phyloP scores from a whole-genome alignment of 2,888 invertebrate species.

The Trisateles emortualis region DNA sequence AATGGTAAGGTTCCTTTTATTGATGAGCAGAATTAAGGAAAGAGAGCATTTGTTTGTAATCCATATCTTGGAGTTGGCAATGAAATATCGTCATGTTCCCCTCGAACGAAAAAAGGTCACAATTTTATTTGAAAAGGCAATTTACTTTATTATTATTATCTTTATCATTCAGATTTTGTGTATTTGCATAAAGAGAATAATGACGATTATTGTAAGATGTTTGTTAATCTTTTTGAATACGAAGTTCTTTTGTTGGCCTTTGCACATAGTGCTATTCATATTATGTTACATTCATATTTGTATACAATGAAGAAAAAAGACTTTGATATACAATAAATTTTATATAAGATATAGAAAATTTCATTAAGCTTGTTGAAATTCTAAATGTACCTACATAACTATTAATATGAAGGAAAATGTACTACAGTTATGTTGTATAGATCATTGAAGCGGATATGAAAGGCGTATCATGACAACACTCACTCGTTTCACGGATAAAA shows the following conservation, averaged over 20 bases:
- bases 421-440: constrained; percentile 29
- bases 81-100: constrained; percentile 22
- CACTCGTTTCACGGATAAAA: constrained; percentile 26
- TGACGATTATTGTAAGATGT: no score
- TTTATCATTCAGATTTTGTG: neutral
- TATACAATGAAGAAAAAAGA: no score
- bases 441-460: constrained; percentile 35
- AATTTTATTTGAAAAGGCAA: constrained; percentile 2
- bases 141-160: constrained; percentile 4
- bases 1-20: constrained; percentile 27
- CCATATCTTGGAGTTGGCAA: constrained; percentile 22
- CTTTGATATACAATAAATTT: no score
- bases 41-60: constrained; percentile 40
- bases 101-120: constrained; percentile 7
- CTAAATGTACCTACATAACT: neutral
- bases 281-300: no score
- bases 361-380: constrained; percentile 1
- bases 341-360: no score
- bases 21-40: constrained; percentile 31
- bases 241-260: no score
- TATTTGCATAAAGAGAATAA: neutral
- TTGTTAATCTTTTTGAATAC: neutral
- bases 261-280: no score
- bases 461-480: constrained; percentile 41
- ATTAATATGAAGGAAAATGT: constrained; percentile 22